Conservation (phyloP, 2,888 invertebrate genomes). For the Lypha dubia region DNA sequence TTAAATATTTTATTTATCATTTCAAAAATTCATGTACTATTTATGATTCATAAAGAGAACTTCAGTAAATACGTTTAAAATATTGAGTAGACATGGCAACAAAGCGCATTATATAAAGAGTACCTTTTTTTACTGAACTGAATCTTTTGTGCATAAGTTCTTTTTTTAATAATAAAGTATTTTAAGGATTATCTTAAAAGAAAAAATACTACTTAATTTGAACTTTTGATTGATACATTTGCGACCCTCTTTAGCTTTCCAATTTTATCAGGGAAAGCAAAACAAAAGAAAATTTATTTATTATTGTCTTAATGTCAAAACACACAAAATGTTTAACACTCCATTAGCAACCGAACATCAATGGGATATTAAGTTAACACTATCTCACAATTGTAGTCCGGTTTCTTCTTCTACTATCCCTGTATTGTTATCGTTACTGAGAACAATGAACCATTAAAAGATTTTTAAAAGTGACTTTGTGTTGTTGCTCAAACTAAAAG, state of each 20-base stretch:
- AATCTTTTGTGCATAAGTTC: too few relatives aligned
- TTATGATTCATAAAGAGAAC: constrained; percentile 5
- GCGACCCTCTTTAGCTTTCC: neutral
- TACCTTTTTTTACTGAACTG: too few relatives aligned
- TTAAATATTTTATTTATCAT: too few relatives aligned
- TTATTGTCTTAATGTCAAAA: constrained; percentile 51
- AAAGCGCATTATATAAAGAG: constrained; percentile 11
- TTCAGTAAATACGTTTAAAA: constrained; percentile 1
- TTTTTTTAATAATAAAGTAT: neutral
- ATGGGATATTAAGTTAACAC: constrained; percentile 56
- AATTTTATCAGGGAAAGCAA: neutral
- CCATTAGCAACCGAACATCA: constrained; percentile 61
- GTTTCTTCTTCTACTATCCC: neutral
- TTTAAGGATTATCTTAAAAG: neutral
- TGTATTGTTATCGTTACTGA: constrained; percentile 21
- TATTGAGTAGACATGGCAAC: constrained; percentile 12
- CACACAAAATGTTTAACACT: constrained; percentile 55
- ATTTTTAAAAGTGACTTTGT: constrained; percentile 63
- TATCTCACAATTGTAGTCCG: constrained; percentile 1
- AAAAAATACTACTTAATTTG: neutral
- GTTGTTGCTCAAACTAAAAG: constrained; percentile 50
- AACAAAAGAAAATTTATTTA: constrained; percentile 40
- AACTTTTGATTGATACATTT: constrained; percentile 7
- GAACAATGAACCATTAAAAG: constrained; percentile 60
- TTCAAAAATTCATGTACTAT: neutral